Evolutionary conservation across 2,888 invertebrate genomes (phyloP).

Genomic region (Campoplex nolae): DNA sequence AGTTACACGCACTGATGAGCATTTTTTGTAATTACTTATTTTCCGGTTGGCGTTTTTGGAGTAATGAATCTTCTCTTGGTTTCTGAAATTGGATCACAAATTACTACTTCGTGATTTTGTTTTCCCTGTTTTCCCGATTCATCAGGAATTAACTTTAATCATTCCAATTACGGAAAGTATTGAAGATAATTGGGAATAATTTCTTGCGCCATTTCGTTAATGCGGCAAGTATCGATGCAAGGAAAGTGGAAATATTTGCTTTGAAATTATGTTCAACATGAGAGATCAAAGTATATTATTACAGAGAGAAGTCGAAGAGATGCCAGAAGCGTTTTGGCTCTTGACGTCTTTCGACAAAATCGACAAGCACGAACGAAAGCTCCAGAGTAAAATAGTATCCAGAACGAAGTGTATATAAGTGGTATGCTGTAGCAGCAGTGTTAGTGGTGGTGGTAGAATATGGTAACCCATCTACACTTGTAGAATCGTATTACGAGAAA

Average conservation of each 20-base stretch:
- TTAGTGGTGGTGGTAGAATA: not conserved
- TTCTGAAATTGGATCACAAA: not conserved
- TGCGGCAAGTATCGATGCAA: not conserved
- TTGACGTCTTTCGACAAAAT: conserved; percentile 15
- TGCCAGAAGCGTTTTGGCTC: conserved; percentile 14
- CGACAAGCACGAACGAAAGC: not conserved
- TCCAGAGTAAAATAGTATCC: conserved; percentile 16
- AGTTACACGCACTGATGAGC: not conserved
- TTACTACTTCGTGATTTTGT: not conserved
- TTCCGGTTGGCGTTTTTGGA: not conserved
- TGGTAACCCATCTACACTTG: conserved; percentile 14
- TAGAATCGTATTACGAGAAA: conserved; percentile 38
- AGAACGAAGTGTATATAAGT: not conserved
- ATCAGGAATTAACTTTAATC: not conserved
- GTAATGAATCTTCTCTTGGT: not conserved
- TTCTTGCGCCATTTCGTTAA: not conserved
- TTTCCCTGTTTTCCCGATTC: not conserved
- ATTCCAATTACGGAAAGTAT: not conserved
- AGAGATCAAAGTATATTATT: conserved; percentile 11
- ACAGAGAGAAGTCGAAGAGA: conserved; percentile 15
- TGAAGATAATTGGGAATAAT: not conserved
- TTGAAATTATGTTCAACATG: not conserved
- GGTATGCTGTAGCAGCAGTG: too few species aligned
- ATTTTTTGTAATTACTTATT: not conserved
- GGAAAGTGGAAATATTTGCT: not conserved